Evolutionary conservation across 2,113 vertebrate species (phyloP).

Genomic region (Salvelinus namaycush): DNA sequence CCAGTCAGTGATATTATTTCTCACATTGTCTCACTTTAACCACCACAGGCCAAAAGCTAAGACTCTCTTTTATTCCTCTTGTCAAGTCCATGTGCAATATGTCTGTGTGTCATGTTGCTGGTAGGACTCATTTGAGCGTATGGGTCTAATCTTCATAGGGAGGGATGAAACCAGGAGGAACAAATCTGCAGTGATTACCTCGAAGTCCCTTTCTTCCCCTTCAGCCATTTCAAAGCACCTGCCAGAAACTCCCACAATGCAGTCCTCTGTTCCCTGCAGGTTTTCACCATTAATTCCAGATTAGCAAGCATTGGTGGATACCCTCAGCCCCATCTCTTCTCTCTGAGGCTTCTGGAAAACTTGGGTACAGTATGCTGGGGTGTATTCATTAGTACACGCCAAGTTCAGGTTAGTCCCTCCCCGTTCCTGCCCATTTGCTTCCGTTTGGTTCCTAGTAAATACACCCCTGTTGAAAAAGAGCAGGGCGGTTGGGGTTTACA

Average conservation of each 20-base stretch:
- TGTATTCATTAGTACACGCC: too few relatives aligned
- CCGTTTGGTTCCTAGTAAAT: neutral
- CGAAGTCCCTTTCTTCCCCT: constrained; percentile 46
- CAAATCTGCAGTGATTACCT: constrained; percentile 65
- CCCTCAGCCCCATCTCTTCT: neutral
- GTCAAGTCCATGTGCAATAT: constrained; percentile 31
- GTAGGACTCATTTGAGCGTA: constrained; percentile 40
- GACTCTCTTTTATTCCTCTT: constrained; percentile 28
- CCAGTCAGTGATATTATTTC: constrained; percentile 13
- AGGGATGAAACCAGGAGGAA: constrained; percentile 55
- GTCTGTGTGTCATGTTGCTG: constrained; percentile 22
- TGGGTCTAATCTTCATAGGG: constrained; percentile 41
- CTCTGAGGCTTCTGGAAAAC: neutral
- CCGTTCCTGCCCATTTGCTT: neutral
- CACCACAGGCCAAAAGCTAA: constrained; percentile 25
- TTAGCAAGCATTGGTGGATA: constrained; percentile 25
- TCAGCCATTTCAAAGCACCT: constrained; percentile 40
- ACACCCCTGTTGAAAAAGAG: too few relatives aligned
- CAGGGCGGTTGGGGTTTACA: neutral
- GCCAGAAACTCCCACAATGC: constrained; percentile 48
- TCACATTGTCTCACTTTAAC: constrained; percentile 37
- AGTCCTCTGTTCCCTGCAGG: constrained; percentile 38
- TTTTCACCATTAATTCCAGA: constrained; percentile 58
- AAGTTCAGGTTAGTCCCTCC: neutral
- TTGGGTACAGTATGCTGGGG: neutral